Conservation (phyloP, 2,797 vertebrate genomes). For the Toxotes lorentzi region DNA sequence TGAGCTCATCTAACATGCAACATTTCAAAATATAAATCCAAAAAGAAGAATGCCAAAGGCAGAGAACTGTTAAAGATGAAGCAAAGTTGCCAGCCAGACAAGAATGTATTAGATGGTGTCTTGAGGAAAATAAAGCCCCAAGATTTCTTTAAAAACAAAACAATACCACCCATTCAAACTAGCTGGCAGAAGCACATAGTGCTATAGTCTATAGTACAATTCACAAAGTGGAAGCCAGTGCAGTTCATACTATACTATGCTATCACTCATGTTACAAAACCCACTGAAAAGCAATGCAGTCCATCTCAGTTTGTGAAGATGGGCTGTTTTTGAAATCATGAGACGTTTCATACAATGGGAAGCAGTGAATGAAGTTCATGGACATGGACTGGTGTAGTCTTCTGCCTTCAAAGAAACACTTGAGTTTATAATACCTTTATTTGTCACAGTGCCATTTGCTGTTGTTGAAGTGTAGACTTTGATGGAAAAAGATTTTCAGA, state of each 20-base stretch:
- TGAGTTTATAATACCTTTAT: neutral
- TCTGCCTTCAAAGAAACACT: slow-evolving; percentile 27
- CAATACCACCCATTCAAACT: slow-evolving; percentile 50
- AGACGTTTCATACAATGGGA: neutral
- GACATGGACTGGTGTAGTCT: neutral
- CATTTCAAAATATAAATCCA: slow-evolving; percentile 33
- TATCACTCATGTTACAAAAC: slow-evolving; percentile 11
- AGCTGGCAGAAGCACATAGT: slow-evolving; percentile 39
- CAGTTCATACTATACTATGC: neutral
- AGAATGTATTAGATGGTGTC: slow-evolving; percentile 52
- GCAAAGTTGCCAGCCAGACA: slow-evolving; percentile 40
- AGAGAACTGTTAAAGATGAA: slow-evolving; percentile 44
- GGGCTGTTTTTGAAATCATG: neutral
- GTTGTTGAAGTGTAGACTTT: slow-evolving; percentile 15
- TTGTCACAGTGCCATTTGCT: slow-evolving; percentile 10
- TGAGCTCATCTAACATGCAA: slow-evolving; percentile 27
- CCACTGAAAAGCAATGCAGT: slow-evolving; percentile 1
- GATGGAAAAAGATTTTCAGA: slow-evolving; percentile 12
- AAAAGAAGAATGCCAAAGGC: slow-evolving; percentile 25
- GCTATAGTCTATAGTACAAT: slow-evolving; percentile 23
- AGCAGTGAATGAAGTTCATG: slow-evolving; percentile 7
- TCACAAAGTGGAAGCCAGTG: slow-evolving; percentile 17
- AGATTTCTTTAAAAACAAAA: slow-evolving; percentile 51
- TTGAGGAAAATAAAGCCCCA: slow-evolving; percentile 39
- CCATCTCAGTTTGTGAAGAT: slow-evolving; percentile 2